Evolutionary conservation across 2,888 invertebrate genomes (phyloP).

Genomic region (Pseudoips prasinana): DNA sequence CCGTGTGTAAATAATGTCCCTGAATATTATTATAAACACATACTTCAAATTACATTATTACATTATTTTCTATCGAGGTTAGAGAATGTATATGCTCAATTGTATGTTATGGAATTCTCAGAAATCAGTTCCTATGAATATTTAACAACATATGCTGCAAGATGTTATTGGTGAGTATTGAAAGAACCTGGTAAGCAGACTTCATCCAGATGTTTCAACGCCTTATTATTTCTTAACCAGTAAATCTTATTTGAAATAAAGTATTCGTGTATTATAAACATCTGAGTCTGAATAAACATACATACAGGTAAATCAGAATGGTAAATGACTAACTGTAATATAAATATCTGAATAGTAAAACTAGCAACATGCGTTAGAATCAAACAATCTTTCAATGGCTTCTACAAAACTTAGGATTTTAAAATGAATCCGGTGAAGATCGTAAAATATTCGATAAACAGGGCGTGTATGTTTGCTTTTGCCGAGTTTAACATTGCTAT

Average conservation of each 20-base stretch:
- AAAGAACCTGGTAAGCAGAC: conserved; percentile 51
- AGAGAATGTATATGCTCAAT: too few species aligned
- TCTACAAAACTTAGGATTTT: conserved; percentile 75
- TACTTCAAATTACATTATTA: too few species aligned
- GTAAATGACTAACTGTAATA: conserved; percentile 78
- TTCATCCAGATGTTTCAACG: conserved; percentile 63
- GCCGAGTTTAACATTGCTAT: conserved; percentile 80
- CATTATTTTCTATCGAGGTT: too few species aligned
- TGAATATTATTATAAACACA: too few species aligned
- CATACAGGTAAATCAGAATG: conserved; percentile 78
- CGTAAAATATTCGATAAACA: conserved; percentile 82
- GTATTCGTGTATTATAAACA: conserved; percentile 77
- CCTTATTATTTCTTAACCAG: conserved; percentile 65
- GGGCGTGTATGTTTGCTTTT: conserved; percentile 78
- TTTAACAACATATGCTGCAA: conserved; percentile 4
- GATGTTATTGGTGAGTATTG: conserved; percentile 38
- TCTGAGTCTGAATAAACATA: conserved; percentile 71
- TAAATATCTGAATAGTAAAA: conserved; percentile 76
- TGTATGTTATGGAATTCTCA: too few species aligned
- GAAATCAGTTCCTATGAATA: too few species aligned
- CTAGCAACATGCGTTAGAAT: conserved; percentile 60
- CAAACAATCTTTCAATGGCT: conserved; percentile 75
- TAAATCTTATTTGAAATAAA: conserved; percentile 77
- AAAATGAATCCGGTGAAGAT: conserved; percentile 75
- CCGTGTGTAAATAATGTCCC: too few species aligned